Percentiles rank a stretch among this genome's conserved stretches.
phyloP scores from a whole-genome alignment of 2,113 vertebrate species.

The Dipodomys merriami region DNA sequence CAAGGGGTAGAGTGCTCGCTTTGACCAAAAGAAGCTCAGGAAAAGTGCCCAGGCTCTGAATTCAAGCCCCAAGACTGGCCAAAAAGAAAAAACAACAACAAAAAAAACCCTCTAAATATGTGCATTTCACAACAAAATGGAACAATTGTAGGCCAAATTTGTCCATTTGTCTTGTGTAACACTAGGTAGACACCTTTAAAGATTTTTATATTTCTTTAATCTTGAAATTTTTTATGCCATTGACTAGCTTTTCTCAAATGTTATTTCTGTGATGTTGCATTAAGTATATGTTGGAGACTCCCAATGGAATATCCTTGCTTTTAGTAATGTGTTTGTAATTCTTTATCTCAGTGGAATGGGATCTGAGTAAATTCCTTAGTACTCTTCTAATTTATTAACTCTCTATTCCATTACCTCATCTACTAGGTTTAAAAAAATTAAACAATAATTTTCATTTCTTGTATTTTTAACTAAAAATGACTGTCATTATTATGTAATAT shows the following conservation, averaged over 20 bases:
- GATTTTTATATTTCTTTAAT: background rate
- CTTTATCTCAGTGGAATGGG: background rate
- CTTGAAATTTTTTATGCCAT: slow-evolving; percentile 26
- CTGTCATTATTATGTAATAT: background rate
- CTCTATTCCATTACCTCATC: background rate
- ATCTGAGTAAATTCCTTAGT: background rate
- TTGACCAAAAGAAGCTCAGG: too few relatives aligned
- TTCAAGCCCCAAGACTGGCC: too few relatives aligned
- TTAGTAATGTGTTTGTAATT: background rate
- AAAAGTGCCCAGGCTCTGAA: too few relatives aligned
- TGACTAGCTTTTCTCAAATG: background rate
- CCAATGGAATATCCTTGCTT: background rate
- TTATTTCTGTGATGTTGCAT: background rate
- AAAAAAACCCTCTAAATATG: too few relatives aligned
- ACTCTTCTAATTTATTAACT: slow-evolving; percentile 20
- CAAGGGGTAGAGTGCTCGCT: too few relatives aligned
- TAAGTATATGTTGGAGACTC: background rate
- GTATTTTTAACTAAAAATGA: slow-evolving; percentile 9
- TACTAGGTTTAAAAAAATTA: slow-evolving; percentile 6
- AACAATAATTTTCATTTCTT: slow-evolving; percentile 23
- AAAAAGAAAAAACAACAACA: background rate
- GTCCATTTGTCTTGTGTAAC: background rate
- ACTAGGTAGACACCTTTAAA: background rate
- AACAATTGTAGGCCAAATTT: slow-evolving; percentile 13
- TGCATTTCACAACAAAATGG: background rate